phyloP scores from a whole-genome alignment of 2,797 vertebrate species.

The Oceanodroma leucorhoa region DNA sequence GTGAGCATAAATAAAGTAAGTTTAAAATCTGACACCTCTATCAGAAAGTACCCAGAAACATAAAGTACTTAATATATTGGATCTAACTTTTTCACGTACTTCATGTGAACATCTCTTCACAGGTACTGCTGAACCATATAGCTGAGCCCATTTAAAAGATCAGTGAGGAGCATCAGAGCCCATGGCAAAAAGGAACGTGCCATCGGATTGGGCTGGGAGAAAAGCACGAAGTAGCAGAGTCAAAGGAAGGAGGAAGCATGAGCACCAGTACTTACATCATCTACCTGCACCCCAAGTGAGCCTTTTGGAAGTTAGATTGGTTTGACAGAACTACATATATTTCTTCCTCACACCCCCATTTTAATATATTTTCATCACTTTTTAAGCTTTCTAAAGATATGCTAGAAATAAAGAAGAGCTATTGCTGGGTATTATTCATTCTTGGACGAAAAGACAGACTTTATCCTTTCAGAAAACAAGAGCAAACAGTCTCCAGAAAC shows the following conservation, averaged over 20 bases:
- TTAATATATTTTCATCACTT: background rate
- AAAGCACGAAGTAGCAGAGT: background rate
- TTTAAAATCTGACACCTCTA: background rate
- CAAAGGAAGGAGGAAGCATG: background rate
- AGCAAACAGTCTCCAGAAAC: background rate
- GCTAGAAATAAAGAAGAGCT: background rate
- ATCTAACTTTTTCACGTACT: background rate
- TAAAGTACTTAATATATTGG: rapidly evolving
- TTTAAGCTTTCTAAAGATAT: background rate
- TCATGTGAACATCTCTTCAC: too few species aligned
- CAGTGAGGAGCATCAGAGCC: background rate
- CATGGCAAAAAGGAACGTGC: rapidly evolving
- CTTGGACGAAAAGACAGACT: background rate
- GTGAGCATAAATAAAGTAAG: background rate
- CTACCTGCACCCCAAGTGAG: background rate
- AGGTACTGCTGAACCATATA: background rate
- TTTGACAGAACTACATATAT: background rate
- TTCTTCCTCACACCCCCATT: background rate
- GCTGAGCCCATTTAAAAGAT: background rate
- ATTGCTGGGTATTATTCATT: background rate
- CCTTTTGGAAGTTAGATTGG: rapidly evolving
- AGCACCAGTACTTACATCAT: background rate
- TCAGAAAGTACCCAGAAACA: background rate
- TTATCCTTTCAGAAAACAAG: background rate
- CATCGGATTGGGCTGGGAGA: background rate